Base-by-base conservation (phyloP, 2,888 invertebrate genomes). In the Zaprionus obscuricornis region DNA sequence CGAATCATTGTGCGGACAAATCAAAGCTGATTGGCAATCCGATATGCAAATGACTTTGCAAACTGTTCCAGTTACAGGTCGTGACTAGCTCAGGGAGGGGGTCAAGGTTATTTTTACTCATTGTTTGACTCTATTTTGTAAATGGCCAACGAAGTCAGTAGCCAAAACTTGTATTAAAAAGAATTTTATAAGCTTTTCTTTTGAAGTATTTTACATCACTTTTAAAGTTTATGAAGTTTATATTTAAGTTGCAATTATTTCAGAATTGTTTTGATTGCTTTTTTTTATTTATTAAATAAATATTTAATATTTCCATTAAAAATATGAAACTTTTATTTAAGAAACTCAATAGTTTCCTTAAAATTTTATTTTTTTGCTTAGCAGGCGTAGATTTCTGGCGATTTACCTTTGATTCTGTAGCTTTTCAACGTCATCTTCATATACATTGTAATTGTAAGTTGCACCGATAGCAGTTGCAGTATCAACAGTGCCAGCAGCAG, bases 341-440 rank as follows among this genome's bases (percentile, higher is more conserved):
- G 6, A 13, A 22, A 7, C 17, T 7, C 16, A 13, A 16, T 13
- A 13, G n/a, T 34, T 47, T 37, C 43, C 51, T 59, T 49, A 27
- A 49, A 34, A 17, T 40, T 55, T 62, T 76, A 36, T 52, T 40
- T 45, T 60, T 39, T 55, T 42, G 73, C 56, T 74, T 60, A n/a
- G n/a, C n/a, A n/a, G n/a, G n/a, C n/a, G n/a, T n/a, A n/a, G n/a
- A n/a, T n/a, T n/a, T n/a, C n/a, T 70, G 67, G 66, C 71, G 74
- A 86, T 87, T 86, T 86, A 86, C 86, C 86, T 86, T 79, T 76
- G 46, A 18, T 56, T 46, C 22, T 47, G 34, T 31, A 22, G 46
- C 46, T 58, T 54, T 55, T 68, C 56, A 63, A 46, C 33, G 51
- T 45, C 55, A 51, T 50, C 43, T 43, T 39, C 59, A 39, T 42